Base-by-base conservation (phyloP, 2,888 invertebrate genomes). In the Yponomeuta plumbellus region DNA sequence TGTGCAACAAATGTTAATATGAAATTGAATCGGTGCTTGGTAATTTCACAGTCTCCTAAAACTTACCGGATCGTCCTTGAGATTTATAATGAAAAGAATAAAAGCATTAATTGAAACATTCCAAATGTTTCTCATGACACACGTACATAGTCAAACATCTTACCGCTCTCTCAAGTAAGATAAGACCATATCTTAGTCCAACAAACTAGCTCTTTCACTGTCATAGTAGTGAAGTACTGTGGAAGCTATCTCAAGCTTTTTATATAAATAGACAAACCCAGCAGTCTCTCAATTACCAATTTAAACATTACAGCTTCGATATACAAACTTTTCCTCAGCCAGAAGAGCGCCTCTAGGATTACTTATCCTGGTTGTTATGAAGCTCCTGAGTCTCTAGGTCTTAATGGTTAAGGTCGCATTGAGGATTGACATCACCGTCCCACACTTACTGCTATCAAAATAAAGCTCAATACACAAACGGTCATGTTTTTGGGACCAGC, bases 311-410 rank as follows among this genome's bases (percentile, higher is more conserved):
- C 84, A 94, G 95, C 92, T 97, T 96, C 70, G 99, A 92, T 75
- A 98, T 97, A 79, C 99, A 99, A 70, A 99, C 94, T 61, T 97
- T 86, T 99, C 99, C 97, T 99, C 97, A 3, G 98, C 96, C 34
- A 97, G 89, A 76, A 96, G 96, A 11, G 99, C 96, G 22, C 96
- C 96, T 72, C 94, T 93, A 0, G 99, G 98, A 0, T 99, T 99
- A 89, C 96, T 97, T 90, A 98, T 98, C 98, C 99, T 99, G 0
- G 98, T 96, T 84, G 97, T 98, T 57, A 99, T 96, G 70, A 98
- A 94, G 3, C 79, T 98, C 99, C 66, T 95, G 93, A 3, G 96
- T 95, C 23, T 98, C 26, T 99, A 92, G 0, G 98, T 98, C 74
- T 98, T 96, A 2, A 99, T 88, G 0, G 98, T 98, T 1, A 98